phyloP scores from a whole-genome alignment of 1,140 invertebrate species.

The Drosophila ambigua region DNA sequence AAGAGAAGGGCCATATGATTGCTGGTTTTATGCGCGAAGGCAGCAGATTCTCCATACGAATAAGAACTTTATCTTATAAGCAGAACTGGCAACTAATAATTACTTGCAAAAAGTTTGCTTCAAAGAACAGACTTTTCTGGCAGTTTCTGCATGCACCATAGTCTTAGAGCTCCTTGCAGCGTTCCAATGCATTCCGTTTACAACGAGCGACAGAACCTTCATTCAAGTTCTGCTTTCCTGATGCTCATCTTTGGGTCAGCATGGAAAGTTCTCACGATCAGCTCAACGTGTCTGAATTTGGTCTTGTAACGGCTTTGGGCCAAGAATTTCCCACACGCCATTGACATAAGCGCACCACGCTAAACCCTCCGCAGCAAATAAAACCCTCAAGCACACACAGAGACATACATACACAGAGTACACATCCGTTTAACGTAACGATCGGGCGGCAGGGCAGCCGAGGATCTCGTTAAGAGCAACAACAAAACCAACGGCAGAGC shows the following conservation, averaged over 20 bases:
- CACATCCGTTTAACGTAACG: conserved; percentile 64
- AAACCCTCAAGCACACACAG: conserved; percentile 35
- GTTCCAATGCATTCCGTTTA: no score
- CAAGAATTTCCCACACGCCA: conserved; percentile 56
- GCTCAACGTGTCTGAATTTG: conserved; percentile 1
- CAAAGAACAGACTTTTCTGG: no score
- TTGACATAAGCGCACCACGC: conserved; percentile 54
- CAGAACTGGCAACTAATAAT: no score
- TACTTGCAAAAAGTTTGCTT: no score
- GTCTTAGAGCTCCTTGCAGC: no score
- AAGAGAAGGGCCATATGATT: conserved; percentile 5
- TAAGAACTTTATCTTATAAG: no score
- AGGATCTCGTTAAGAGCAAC: conserved; percentile 32
- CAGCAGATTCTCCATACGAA: no score
- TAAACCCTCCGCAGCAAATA: conserved; percentile 16
- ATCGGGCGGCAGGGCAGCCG: conserved; percentile 35
- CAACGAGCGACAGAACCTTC: neutral
- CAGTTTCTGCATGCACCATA: no score
- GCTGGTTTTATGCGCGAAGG: neutral
- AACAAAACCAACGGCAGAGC: neutral
- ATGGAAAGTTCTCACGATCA: conserved; percentile 68
- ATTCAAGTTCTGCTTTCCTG: conserved; percentile 57
- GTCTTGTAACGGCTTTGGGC: conserved; percentile 61
- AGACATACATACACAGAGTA: conserved; percentile 5
- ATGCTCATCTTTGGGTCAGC: conserved; percentile 10